Base-by-base conservation (phyloP, 1,140 invertebrate genomes). In the Mizuhopecten yessoensis region DNA sequence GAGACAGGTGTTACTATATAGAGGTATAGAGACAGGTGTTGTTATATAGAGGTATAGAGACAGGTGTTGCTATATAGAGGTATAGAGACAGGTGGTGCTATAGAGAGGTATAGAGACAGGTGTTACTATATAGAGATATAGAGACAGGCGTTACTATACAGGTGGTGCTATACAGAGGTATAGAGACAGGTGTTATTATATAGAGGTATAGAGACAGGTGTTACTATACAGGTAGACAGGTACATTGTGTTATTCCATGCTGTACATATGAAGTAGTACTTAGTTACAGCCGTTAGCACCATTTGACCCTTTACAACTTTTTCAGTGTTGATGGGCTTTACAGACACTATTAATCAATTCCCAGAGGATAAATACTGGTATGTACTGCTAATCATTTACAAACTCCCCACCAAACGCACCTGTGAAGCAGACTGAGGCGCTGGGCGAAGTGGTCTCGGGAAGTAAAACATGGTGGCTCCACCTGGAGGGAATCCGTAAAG, bases 381-480 rank as follows among this genome's bases (percentile, higher is more conserved):
- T 11, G 45, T 33, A 88, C 20, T 13, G n/a, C 36, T 39, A 88
- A 88, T 88, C 20, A 42, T 33, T 88, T 33, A 88, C 36, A 89
- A 49, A 89, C n/a, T 34, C 33, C 33, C 34, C 36, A 90, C 34
- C 42, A 42, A 90, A 91, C 42, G 87, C 90, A 89, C 34, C 90
- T 89, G 90, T 86, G 29, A 89, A 33, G 33, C 88, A 88, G 33
- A 57, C 87, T 88, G 57, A 57, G 87, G 87, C 34, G 88, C 33
- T 23, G 91, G 91, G 20, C 91, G 86, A 34, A 92, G 90, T 33
- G 91, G 91, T 87, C 91, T 49, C 5, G 91, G 90, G 34, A 92
- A 92, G 91, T 90, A 92, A 39, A 92, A 93, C 92, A 93, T 93
- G 87, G 87, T 75, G 57, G 57, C 57, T 75, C 57, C 57, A 75